Evolutionary conservation across 2,113 vertebrate species (phyloP).

Genomic region (Phyllostomus discolor): DNA sequence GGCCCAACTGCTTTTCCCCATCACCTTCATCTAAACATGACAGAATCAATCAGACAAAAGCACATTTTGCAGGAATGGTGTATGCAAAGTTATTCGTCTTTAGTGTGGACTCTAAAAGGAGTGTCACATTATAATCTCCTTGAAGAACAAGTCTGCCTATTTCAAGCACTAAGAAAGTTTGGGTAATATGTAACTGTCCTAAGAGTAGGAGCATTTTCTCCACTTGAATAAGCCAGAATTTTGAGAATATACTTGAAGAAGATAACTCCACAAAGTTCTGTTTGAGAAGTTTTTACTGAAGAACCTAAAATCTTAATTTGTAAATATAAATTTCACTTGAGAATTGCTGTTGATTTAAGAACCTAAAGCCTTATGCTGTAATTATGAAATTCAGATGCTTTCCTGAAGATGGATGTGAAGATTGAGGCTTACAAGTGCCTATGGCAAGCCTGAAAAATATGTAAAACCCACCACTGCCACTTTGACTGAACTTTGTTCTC

Average conservation of each 20-base stretch:
- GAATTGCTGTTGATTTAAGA: not conserved
- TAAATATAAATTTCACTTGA: not conserved
- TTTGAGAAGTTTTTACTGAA: not conserved
- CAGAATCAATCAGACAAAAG: not conserved
- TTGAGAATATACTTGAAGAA: not conserved
- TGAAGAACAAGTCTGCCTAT: not conserved
- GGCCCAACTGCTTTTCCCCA: not conserved
- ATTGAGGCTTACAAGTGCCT: not conserved
- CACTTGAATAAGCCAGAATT: not conserved
- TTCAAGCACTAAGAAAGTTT: not conserved
- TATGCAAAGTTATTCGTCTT: not conserved
- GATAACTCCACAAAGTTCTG: fast-evolving
- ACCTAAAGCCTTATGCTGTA: not conserved
- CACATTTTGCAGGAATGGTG: not conserved
- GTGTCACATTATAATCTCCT: not conserved
- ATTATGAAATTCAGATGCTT: not conserved
- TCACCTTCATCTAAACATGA: not conserved
- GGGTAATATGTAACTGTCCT: not conserved
- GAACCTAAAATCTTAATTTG: not conserved
- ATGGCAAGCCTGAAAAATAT: not conserved
- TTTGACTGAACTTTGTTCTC: not conserved
- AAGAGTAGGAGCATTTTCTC: not conserved
- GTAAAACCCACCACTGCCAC: not conserved
- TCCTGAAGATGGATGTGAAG: not conserved
- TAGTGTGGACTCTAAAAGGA: not conserved